A percentile compares a stretch with the other conserved stretches of the same genome.
Evolutionary conservation across 1,140 invertebrate genomes (phyloP).

Genomic region (Dryas iulia): DNA sequence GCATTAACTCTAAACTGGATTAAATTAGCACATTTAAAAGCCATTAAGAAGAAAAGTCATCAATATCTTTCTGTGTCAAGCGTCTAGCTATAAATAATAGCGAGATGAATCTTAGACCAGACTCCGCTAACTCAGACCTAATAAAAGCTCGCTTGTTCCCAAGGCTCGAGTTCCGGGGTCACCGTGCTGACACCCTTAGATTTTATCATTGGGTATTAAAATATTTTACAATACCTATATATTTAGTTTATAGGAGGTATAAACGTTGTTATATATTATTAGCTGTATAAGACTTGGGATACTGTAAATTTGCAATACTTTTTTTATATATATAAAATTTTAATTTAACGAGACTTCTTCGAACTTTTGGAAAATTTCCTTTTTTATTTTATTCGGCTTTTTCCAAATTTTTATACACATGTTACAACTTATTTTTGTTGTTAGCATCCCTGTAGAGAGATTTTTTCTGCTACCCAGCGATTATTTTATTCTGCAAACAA

Average conservation of each 20-base stretch:
- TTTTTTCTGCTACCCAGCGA: no score
- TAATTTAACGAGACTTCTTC: no score
- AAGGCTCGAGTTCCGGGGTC: constrained; percentile 37
- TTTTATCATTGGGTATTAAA: constrained; percentile 3
- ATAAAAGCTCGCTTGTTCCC: constrained; percentile 33
- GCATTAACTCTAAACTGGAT: neutral
- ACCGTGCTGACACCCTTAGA: constrained; percentile 21
- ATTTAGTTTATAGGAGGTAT: neutral
- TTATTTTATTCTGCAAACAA: no score
- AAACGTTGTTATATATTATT: no score
- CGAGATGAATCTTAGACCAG: constrained; percentile 15
- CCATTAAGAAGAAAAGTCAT: constrained; percentile 15
- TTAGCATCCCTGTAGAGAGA: no score
- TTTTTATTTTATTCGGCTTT: no score
- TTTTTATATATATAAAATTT: no score
- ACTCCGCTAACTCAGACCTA: constrained; percentile 22
- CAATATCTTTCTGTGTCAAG: constrained; percentile 23
- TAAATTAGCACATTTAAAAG: neutral
- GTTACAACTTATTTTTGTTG: no score
- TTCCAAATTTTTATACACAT: no score
- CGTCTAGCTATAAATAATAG: constrained; percentile 22
- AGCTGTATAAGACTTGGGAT: no score
- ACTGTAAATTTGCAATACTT: no score
- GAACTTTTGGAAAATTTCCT: no score
- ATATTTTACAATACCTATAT: neutral